These are phyloP conservation scores for Microctenopoma lineatum DNA, from an alignment of 2,797 vertebrate genomes.

Conservation along the genomic window DNA sequence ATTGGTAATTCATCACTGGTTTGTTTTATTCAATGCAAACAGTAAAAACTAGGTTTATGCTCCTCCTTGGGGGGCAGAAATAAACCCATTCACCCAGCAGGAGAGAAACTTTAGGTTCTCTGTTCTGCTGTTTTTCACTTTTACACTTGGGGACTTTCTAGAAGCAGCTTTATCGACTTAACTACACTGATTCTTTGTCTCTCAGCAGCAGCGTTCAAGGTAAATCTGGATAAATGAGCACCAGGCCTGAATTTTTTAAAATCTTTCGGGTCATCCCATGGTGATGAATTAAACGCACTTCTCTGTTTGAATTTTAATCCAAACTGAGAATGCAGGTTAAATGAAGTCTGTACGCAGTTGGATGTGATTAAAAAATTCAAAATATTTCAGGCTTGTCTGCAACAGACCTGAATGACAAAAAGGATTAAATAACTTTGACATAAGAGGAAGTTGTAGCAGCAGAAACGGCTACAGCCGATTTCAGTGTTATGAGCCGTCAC, in stretches of 20 bases:
- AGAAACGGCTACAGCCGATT: too few relatives aligned
- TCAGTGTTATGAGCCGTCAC: too few relatives aligned
- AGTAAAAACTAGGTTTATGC: constrained; percentile 37
- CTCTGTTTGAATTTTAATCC: constrained; percentile 46
- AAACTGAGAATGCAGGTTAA: constrained; percentile 37
- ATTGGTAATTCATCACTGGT: constrained; percentile 17
- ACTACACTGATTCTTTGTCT: constrained; percentile 22
- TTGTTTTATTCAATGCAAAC: constrained; percentile 50
- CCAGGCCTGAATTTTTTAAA: neutral
- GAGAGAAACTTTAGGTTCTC: constrained; percentile 36
- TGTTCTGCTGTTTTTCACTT: constrained; percentile 23
- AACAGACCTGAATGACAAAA: constrained; percentile 2
- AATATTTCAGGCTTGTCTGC: neutral
- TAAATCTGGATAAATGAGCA: constrained; percentile 53
- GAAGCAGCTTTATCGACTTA: neutral
- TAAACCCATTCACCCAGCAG: constrained; percentile 22
- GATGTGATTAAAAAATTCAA: constrained; percentile 18
- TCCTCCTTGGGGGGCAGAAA: constrained; percentile 30
- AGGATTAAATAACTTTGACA: constrained; percentile 4
- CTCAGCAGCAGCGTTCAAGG: constrained; percentile 31
- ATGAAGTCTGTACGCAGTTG: constrained; percentile 26
- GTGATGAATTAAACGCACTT: constrained; percentile 35
- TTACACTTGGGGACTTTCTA: neutral
- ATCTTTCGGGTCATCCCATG: constrained; percentile 22
- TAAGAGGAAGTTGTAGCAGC: neutral